Evolutionary conservation across 92 coral and sea anemone species (phyloP).

Genomic region (Paramuricea clavata): DNA sequence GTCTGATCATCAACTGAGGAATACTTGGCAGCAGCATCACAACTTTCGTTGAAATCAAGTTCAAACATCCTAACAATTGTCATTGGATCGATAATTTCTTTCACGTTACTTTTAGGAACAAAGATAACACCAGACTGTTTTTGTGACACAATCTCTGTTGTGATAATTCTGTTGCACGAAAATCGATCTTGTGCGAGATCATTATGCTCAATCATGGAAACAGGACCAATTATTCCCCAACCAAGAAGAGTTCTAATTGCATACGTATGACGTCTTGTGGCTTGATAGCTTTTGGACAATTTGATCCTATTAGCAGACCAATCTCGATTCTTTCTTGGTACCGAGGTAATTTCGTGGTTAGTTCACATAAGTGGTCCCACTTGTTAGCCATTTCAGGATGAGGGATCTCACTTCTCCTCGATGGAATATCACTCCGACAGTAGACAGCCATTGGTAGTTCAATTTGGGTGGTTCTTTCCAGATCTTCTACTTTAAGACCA

Average conservation of each 20-base stretch:
- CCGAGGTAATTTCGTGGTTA: conserved; percentile 55
- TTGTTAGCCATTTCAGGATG: conserved; percentile 50
- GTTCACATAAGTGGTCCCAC: no score
- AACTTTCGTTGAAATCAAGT: background rate
- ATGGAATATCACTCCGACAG: conserved; percentile 56
- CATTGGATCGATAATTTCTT: no score
- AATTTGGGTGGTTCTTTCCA: no score
- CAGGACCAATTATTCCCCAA: no score
- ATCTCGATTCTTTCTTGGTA: conserved; percentile 42
- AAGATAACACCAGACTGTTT: no score
- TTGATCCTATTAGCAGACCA: no score
- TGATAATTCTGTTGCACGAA: no score
- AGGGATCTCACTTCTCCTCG: conserved; percentile 50
- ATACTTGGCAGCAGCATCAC: background rate
- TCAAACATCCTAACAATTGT: background rate
- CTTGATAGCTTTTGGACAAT: no score
- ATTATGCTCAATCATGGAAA: no score
- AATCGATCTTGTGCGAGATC: no score
- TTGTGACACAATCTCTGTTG: no score
- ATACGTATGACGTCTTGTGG: conserved; percentile 51
- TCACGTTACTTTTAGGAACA: no score
- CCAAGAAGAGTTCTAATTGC: conserved; percentile 59
- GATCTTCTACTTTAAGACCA: conserved; percentile 46
- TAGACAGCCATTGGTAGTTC: conserved; percentile 35
- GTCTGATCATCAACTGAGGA: background rate